Percentiles rank a stretch among this genome's conserved stretches.
phyloP scores from a whole-genome alignment of 2,888 invertebrate species.

The Kryphioiulus occultus region DNA sequence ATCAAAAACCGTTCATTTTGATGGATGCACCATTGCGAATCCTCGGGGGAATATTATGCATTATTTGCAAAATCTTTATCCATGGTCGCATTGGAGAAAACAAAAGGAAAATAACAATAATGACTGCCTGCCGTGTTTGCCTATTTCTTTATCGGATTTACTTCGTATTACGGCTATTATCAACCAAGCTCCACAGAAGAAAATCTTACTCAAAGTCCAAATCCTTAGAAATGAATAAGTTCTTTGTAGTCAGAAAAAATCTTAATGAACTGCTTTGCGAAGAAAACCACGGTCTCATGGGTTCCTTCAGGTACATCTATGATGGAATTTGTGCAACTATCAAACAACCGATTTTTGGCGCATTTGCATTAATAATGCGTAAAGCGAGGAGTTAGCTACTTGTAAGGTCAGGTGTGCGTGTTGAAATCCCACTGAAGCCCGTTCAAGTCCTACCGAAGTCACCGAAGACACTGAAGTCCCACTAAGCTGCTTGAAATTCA shows the following conservation, averaged over 20 bases:
- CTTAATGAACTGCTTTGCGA: too few relatives aligned
- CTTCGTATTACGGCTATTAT: not conserved
- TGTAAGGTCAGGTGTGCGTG: too few relatives aligned
- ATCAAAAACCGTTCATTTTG: not conserved
- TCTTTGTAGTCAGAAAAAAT: not conserved
- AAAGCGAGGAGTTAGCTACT: too few relatives aligned
- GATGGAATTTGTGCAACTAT: too few relatives aligned
- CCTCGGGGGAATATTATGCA: not conserved
- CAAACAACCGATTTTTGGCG: too few relatives aligned
- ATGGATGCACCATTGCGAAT: not conserved
- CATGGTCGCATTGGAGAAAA: not conserved
- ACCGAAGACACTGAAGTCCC: too few relatives aligned
- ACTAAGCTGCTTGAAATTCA: too few relatives aligned
- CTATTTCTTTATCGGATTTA: slow-evolving; percentile 16
- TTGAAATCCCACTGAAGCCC: too few relatives aligned
- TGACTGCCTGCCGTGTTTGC: not conserved
- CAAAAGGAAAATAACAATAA: slow-evolving; percentile 15
- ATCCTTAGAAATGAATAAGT: not conserved
- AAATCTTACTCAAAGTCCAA: not conserved
- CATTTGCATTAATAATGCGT: too few relatives aligned
- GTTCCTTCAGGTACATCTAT: too few relatives aligned
- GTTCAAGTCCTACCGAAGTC: too few relatives aligned
- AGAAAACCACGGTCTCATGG: too few relatives aligned
- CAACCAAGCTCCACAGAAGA: not conserved
- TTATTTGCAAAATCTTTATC: slow-evolving; percentile 1